A percentile compares a stretch with the other conserved stretches of the same genome.
These are phyloP conservation scores for Fragum whitleyi DNA, from an alignment of 2,888 invertebrate species.

Conservation along the genomic window DNA sequence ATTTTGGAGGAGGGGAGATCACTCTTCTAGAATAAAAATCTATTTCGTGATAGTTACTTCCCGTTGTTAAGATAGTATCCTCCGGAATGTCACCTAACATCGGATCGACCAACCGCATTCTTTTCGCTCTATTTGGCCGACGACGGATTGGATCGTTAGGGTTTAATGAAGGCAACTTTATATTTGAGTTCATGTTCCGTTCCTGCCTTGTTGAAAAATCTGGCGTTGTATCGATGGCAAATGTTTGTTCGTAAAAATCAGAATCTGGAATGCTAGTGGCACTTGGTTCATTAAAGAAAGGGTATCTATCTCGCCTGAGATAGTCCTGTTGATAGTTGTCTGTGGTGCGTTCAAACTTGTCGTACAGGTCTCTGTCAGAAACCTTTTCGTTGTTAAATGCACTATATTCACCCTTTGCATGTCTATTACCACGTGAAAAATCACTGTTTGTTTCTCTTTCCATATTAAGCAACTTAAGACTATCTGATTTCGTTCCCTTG, in stretches of 20 bases:
- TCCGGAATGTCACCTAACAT: conserved; percentile 68
- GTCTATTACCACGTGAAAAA: too few species aligned
- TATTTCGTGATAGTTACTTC: conserved; percentile 3
- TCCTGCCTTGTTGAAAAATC: background rate
- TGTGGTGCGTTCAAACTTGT: conserved; percentile 38
- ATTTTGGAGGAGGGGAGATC: conserved; percentile 63
- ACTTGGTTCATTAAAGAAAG: conserved; percentile 1
- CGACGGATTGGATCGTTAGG: conserved; percentile 51
- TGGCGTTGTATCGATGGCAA: conserved; percentile 30
- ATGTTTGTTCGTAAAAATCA: conserved; percentile 44
- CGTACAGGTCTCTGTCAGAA: conserved; percentile 31
- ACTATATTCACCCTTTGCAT: background rate
- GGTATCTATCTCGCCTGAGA: conserved; percentile 6
- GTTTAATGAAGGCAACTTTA: conserved; percentile 31
- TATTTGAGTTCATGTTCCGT: background rate
- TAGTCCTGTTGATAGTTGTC: conserved; percentile 18
- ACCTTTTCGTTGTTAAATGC: background rate
- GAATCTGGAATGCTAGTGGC: conserved; percentile 20
- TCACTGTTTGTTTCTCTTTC: conserved; percentile 39
- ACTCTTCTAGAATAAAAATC: conserved; percentile 30
- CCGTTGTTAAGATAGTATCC: conserved; percentile 58
- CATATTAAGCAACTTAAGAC: conserved; percentile 47
- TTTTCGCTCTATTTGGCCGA: conserved; percentile 68
- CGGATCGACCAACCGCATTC: conserved; percentile 67
- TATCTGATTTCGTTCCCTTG: conserved; percentile 63